Percentiles rank a stretch among this genome's conserved stretches.
Conservation (phyloP, 2,113 vertebrate species). For the Sceloporus tristichus region DNA sequence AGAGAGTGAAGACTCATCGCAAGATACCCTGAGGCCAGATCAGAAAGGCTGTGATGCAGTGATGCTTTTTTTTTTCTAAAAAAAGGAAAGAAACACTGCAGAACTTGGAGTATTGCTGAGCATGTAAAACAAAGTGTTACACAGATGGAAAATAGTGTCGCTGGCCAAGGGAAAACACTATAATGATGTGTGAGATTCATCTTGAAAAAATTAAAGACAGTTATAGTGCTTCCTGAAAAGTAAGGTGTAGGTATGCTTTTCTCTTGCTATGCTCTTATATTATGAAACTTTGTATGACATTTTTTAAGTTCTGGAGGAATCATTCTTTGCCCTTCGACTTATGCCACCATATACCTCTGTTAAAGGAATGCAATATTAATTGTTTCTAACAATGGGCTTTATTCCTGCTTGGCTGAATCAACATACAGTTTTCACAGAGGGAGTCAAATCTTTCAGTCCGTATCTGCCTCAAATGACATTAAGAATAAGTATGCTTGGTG, state of each 20-base stretch:
- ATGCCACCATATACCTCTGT: neutral
- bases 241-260: neutral
- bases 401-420: neutral
- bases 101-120: conserved; percentile 47
- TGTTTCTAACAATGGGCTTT: neutral
- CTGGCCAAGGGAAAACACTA: conserved; percentile 7
- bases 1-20: conserved; percentile 50
- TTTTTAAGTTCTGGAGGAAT: neutral
- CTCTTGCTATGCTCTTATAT: neutral
- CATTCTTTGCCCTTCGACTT: neutral
- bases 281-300: neutral
- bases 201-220: neutral
- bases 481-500: neutral
- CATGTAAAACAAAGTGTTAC: conserved; percentile 41
- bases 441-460: neutral
- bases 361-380: neutral
- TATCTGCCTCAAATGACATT: neutral
- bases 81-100: conserved; percentile 22
- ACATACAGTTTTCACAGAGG: neutral
- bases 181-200: neutral
- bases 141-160: conserved; percentile 38
- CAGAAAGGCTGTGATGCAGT: conserved; percentile 61
- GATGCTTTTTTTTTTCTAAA: conserved; percentile 29
- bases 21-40: conserved; percentile 60
- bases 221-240: conserved; percentile 29